Evolutionary conservation across 2,113 vertebrate species (phyloP).

Genomic region (Martes martes): DNA sequence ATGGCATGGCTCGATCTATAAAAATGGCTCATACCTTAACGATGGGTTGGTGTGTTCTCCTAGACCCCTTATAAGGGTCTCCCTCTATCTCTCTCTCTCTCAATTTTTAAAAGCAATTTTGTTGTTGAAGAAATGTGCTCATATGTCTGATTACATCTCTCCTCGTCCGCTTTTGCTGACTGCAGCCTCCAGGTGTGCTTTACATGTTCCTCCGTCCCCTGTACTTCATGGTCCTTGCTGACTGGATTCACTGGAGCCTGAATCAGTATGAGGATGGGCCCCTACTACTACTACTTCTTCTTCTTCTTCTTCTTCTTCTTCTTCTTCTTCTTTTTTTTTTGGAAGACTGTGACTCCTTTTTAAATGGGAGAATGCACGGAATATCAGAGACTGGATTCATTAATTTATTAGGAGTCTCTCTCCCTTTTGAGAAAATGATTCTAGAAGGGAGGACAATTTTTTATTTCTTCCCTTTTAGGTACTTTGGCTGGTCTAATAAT

Average conservation of each 20-base stretch:
- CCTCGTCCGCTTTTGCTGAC: neutral
- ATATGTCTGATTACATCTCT: neutral
- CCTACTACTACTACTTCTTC: neutral
- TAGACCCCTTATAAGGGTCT: neutral
- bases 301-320: neutral
- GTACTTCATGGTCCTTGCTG: neutral
- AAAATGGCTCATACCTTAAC: rapidly evolving
- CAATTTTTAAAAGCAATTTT: neutral
- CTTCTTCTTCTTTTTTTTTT: neutral
- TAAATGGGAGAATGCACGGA: neutral
- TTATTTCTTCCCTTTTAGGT: neutral
- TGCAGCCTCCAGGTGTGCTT: neutral
- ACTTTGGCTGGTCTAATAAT: neutral
- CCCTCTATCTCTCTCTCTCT: neutral
- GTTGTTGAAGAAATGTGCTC: neutral
- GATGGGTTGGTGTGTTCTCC: neutral
- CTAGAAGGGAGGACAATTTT: neutral
- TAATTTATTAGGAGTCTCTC: neutral
- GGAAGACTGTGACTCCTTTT: neutral
- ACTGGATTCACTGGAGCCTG: too few species aligned
- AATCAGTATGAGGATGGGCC: too few species aligned
- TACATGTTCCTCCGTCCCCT: neutral
- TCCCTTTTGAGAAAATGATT: neutral
- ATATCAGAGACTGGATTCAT: neutral
- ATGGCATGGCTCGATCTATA: neutral